Conservation (phyloP, 2,888 invertebrate species). For the Ecliptopera silaceata region DNA sequence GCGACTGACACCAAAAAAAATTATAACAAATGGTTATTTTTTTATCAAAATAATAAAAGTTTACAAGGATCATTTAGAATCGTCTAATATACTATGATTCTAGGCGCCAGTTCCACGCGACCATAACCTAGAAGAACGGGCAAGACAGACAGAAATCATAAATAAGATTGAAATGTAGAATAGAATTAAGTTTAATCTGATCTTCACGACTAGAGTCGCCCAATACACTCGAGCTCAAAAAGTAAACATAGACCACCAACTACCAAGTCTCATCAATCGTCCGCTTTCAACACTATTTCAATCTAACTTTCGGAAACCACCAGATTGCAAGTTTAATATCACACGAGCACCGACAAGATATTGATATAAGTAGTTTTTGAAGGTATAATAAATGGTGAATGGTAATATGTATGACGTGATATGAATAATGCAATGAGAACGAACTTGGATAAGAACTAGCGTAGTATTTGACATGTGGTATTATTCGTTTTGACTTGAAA, state of each 20-base stretch:
- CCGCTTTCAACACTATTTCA: conserved; percentile 26
- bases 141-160: no score
- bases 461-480: background rate
- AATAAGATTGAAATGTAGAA: no score
- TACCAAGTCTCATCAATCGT: conserved; percentile 27
- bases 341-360: conserved; percentile 9
- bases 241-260: conserved; percentile 9
- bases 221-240: background rate
- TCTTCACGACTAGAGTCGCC: no score
- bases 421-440: conserved; percentile 14
- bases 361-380: conserved; percentile 17
- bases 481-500: no score
- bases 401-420: conserved; percentile 7
- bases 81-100: no score
- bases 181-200: no score
- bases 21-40: no score
- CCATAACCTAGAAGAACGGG: no score
- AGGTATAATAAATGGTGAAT: conserved; percentile 16
- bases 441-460: background rate
- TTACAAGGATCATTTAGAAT: no score
- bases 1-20: no score
- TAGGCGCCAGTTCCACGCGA: no score
- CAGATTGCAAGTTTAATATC: conserved; percentile 23
- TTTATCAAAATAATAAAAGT: no score
- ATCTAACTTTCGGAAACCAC: conserved; percentile 23